These are phyloP conservation scores for Prochilodus magdalenae DNA, from an alignment of 2,113 vertebrate genomes.

Conservation along the genomic window DNA sequence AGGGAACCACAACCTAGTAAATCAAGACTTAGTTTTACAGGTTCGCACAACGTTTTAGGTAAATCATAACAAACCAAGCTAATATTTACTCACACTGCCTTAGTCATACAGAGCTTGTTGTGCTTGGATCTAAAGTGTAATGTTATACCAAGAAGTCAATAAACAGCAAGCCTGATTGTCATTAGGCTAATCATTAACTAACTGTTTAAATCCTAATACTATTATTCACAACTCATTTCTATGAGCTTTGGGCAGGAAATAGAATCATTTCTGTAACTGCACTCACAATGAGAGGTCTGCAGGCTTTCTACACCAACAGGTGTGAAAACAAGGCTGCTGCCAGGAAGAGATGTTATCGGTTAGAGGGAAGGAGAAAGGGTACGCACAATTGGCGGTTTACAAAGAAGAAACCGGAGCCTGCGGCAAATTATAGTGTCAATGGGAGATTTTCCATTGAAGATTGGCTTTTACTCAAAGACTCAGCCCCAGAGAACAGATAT, in stretches of 20 bases:
- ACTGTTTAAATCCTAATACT: not conserved
- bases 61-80: not conserved
- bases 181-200: not conserved
- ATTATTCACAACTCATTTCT: not conserved
- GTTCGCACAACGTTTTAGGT: not conserved
- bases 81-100: not conserved
- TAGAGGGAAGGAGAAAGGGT: not conserved
- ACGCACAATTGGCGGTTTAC: not conserved
- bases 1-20: too few relatives aligned
- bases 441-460: not conserved
- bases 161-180: not conserved
- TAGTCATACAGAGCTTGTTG: not conserved
- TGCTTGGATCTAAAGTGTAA: not conserved
- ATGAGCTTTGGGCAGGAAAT: not conserved
- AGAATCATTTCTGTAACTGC: not conserved
- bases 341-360: conserved; percentile 3
- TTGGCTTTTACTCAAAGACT: not conserved
- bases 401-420: not conserved
- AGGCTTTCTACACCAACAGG: conserved; percentile 7
- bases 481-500: not conserved
- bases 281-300: not conserved
- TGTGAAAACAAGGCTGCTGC: conserved; percentile 6
- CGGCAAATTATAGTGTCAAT: not conserved
- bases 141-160: not conserved
- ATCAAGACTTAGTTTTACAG: not conserved